Conservation (phyloP, 2,888 invertebrate species). For the Aspidiotus destructor region DNA sequence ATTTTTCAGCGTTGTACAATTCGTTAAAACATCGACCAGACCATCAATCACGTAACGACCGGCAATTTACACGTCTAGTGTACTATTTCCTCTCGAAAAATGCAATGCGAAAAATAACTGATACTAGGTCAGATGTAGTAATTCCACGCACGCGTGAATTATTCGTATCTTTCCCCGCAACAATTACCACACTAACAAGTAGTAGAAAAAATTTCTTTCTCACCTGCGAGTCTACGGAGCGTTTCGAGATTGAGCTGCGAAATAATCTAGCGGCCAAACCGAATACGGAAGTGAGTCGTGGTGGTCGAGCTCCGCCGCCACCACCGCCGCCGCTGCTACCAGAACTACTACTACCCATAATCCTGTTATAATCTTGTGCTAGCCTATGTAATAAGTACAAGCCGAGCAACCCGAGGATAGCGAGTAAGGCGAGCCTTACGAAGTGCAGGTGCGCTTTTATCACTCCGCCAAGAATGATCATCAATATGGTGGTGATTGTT, state of each 20-base stretch:
- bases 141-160: too few species aligned
- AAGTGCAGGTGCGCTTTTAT: constrained; percentile 43
- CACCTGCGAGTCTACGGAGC: constrained; percentile 26
- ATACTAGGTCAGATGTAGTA: too few species aligned
- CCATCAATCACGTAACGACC: too few species aligned
- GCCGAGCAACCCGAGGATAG: constrained; percentile 44
- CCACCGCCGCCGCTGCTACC: constrained; percentile 20
- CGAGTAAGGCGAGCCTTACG: constrained; percentile 43
- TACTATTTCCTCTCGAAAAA: too few species aligned
- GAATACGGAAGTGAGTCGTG: constrained; percentile 38
- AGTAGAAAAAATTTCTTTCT: not conserved
- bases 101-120: too few species aligned
- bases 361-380: constrained; percentile 44
- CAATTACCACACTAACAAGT: too few species aligned
- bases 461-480: constrained; percentile 38
- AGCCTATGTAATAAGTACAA: constrained; percentile 46
- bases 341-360: constrained; percentile 35
- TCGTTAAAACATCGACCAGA: too few species aligned
- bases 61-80: too few species aligned
- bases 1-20: too few species aligned
- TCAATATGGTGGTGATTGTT: constrained; percentile 20
- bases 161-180: too few species aligned
- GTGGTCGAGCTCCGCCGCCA: constrained; percentile 39
- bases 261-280: constrained; percentile 28
- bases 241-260: constrained; percentile 21